Evolutionary conservation across 2,797 vertebrate genomes (phyloP).

Genomic region (Sus cebifrons): DNA sequence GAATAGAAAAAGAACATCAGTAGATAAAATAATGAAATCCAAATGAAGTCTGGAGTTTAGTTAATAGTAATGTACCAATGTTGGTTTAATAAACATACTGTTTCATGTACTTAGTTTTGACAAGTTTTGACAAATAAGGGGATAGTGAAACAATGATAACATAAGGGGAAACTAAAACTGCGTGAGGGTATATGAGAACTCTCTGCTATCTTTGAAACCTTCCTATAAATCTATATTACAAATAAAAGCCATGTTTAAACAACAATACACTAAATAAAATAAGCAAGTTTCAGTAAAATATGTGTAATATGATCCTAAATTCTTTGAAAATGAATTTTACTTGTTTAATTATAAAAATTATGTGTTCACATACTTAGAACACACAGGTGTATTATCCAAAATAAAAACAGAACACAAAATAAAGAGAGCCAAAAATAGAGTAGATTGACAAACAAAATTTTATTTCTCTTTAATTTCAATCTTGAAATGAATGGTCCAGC

Average conservation of each 20-base stretch:
- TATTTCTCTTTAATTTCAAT: conserved; percentile 3
- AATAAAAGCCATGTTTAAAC: conserved; percentile 22
- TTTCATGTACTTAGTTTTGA: background rate
- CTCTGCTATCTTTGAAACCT: background rate
- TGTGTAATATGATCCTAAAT: background rate
- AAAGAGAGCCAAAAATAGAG: conserved; percentile 7
- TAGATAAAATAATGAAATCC: background rate
- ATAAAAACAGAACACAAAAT: conserved; percentile 14
- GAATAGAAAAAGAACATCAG: background rate
- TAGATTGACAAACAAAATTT: conserved; percentile 12
- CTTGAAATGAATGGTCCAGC: background rate
- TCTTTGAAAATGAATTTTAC: background rate
- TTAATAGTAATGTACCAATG: background rate
- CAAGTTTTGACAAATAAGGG: background rate
- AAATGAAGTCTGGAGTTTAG: conserved; percentile 10
- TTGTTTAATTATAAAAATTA: background rate
- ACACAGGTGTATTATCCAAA: background rate
- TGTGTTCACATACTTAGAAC: background rate
- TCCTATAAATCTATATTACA: background rate
- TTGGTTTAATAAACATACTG: background rate
- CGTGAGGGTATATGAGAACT: background rate
- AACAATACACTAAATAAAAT: conserved; percentile 4
- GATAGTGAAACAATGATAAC: background rate
- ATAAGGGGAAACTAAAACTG: background rate
- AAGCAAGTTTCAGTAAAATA: background rate